Percentiles rank a stretch among this genome's conserved stretches.
Evolutionary conservation across 2,888 invertebrate species (phyloP).

Genomic region (Xylota segnis): DNA sequence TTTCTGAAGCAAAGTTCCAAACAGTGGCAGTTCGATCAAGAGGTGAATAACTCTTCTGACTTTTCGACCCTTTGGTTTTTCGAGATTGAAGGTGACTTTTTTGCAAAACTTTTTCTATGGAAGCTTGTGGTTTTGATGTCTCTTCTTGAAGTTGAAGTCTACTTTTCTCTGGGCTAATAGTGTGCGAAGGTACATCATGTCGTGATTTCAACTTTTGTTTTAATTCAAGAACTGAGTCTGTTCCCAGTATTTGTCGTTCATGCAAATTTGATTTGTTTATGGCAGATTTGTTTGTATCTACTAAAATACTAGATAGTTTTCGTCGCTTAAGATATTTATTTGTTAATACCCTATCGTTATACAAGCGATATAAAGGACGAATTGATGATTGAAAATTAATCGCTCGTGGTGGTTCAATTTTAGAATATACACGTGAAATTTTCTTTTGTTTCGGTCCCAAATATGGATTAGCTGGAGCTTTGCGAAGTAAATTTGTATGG

Average conservation of each 20-base stretch:
- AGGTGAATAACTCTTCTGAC: not conserved
- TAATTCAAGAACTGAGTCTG: slow-evolving; percentile 2
- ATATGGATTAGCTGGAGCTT: not conserved
- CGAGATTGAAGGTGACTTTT: slow-evolving; percentile 1
- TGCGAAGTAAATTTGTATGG: not conserved
- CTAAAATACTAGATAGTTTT: not conserved
- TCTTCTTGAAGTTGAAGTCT: not conserved
- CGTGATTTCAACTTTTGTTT: slow-evolving; percentile 13
- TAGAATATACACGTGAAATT: not conserved
- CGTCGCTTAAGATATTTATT: not conserved
- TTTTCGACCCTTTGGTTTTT: slow-evolving; percentile 1
- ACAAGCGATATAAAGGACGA: slow-evolving; percentile 10
- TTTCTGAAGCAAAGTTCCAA: slow-evolving; percentile 27
- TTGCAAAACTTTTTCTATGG: slow-evolving; percentile 3
- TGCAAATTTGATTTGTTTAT: not conserved
- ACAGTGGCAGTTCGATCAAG: not conserved
- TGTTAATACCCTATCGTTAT: slow-evolving; percentile 9
- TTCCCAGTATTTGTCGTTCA: not conserved
- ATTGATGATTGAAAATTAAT: not conserved
- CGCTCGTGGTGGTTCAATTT: not conserved
- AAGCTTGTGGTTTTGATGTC: not conserved
- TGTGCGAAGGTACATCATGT: slow-evolving; percentile 20
- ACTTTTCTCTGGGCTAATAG: not conserved
- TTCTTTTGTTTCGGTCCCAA: slow-evolving; percentile 6
- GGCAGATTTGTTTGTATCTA: not conserved